These are phyloP conservation scores for Xylocopa sonorina DNA, from an alignment of 1,140 invertebrate species.

Conservation along the genomic window DNA sequence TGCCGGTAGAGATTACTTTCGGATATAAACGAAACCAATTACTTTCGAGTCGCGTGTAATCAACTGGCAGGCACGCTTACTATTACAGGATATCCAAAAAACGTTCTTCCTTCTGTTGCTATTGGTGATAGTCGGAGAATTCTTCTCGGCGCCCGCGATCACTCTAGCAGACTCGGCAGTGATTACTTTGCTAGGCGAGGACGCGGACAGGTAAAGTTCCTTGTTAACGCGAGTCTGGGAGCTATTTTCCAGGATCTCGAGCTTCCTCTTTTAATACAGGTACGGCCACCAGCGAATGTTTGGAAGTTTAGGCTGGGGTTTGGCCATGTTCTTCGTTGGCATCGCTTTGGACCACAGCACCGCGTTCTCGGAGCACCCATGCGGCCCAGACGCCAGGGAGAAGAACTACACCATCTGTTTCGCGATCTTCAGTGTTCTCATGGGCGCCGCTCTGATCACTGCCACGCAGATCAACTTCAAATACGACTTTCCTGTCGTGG, in stretches of 20 bases:
- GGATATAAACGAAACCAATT: background rate
- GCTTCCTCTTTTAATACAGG: slow-evolving; percentile 70
- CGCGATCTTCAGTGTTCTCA: slow-evolving; percentile 97
- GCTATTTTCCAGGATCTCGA: background rate
- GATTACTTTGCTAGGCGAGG: slow-evolving; percentile 94
- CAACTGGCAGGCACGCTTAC: background rate
- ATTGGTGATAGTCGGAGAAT: slow-evolving; percentile 97
- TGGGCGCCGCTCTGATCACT: slow-evolving; percentile 96
- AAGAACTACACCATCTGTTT: slow-evolving; percentile 99
- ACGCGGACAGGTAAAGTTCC: slow-evolving; percentile 88
- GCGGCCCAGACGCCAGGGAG: slow-evolving; percentile 92
- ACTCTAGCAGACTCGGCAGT: slow-evolving; percentile 98
- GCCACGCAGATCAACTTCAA: slow-evolving; percentile 95
- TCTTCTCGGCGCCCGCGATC: slow-evolving; percentile 98
- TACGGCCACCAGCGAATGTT: slow-evolving; percentile 99
- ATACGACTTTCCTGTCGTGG: slow-evolving; percentile 83
- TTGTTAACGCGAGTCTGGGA: background rate
- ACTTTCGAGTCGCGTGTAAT: background rate
- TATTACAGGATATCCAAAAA: slow-evolving; percentile 93
- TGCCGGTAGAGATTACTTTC: slow-evolving; percentile 78
- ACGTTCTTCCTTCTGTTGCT: slow-evolving; percentile 97
- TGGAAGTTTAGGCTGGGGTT: slow-evolving; percentile 98
- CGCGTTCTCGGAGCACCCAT: slow-evolving; percentile 94
- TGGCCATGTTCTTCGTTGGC: slow-evolving; percentile 99
- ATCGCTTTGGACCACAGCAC: slow-evolving; percentile 98